These are phyloP conservation scores for Catamblyrhynchus diadema DNA, from an alignment of 2,797 vertebrate genomes.

Conservation along the genomic window DNA sequence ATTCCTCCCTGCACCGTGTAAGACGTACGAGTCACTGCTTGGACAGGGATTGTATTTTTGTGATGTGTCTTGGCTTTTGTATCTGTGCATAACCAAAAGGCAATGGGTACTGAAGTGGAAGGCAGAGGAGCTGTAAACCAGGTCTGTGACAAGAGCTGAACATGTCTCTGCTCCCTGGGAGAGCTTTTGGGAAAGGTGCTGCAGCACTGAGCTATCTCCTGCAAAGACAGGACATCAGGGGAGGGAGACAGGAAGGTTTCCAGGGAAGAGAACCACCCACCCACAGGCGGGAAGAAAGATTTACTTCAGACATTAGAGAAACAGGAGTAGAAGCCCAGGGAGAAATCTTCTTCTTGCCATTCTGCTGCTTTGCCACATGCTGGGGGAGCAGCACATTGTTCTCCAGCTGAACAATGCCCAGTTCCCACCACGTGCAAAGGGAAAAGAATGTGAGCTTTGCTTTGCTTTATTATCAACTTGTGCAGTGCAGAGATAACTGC, in stretches of 20 bases:
- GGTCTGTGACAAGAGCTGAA: not conserved
- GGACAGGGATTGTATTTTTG: not conserved
- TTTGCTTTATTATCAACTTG: slow-evolving; percentile 52
- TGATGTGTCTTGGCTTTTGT: not conserved
- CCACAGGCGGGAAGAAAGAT: not conserved
- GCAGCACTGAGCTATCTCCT: not conserved
- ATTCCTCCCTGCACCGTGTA: not conserved
- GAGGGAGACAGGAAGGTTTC: not conserved
- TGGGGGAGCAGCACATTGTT: slow-evolving; percentile 22
- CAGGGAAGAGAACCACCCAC: not conserved
- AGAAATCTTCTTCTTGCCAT: not conserved
- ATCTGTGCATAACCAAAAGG: not conserved
- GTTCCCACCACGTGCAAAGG: not conserved
- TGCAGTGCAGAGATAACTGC: slow-evolving; percentile 30
- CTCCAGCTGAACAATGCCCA: slow-evolving; percentile 39
- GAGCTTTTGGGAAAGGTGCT: not conserved
- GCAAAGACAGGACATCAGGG: not conserved
- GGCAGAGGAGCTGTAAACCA: not conserved
- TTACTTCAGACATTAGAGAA: not conserved
- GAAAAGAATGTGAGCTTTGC: slow-evolving; percentile 37
- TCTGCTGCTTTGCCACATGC: not conserved
- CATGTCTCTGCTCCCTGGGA: not conserved
- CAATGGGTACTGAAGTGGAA: not conserved
- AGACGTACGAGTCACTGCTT: not conserved
- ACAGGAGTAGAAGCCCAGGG: not conserved